A percentile compares a stretch with the other conserved stretches of the same genome.
phyloP scores from a whole-genome alignment of 2,888 invertebrate species.

The Temnothorax unifasciatus region DNA sequence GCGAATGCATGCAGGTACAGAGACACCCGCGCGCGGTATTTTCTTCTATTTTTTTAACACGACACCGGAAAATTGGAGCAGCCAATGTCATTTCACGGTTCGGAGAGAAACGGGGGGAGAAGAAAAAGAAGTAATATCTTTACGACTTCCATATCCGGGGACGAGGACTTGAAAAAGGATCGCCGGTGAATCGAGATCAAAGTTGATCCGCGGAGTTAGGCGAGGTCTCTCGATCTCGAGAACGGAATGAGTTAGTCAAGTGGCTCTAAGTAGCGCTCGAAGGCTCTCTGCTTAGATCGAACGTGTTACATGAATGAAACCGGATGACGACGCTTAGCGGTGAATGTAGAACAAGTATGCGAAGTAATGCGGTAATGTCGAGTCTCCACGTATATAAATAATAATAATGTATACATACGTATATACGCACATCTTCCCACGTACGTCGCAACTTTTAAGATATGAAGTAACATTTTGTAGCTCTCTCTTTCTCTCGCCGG shows the following conservation, averaged over 20 bases:
- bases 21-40: no score
- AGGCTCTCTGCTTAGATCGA: conserved; percentile 31
- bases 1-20: background rate
- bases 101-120: background rate
- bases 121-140: background rate
- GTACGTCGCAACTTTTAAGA: background rate
- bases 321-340: conserved; percentile 32
- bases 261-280: conserved; percentile 27
- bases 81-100: background rate
- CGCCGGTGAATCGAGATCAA: background rate
- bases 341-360: conserved; percentile 38
- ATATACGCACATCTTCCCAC: no score
- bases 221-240: conserved; percentile 9
- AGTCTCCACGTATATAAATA: conserved; percentile 2
- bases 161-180: background rate
- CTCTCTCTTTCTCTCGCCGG: background rate
- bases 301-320: conserved; percentile 41
- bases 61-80: background rate
- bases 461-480: background rate
- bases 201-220: conserved; percentile 4
- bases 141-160: background rate
- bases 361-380: conserved; percentile 3
- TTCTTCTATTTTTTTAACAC: background rate
- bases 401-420: background rate
- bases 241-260: conserved; percentile 20